These are phyloP conservation scores for Gopherus evgoodei DNA, from an alignment of 2,113 vertebrate genomes.

Conservation along the genomic window DNA sequence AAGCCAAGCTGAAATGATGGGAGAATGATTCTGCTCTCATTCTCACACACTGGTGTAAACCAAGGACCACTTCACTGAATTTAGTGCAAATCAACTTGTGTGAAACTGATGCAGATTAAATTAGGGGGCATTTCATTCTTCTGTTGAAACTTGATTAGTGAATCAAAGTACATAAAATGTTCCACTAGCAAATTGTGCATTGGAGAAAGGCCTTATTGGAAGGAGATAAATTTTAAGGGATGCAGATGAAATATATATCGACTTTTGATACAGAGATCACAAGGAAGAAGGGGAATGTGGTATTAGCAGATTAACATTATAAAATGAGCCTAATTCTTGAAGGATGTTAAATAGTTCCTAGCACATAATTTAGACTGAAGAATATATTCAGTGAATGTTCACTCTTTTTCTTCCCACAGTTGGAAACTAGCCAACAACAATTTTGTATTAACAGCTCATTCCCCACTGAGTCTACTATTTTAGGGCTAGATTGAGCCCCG, in stretches of 20 bases:
- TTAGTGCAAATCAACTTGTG: too few relatives aligned
- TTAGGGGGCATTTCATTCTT: neutral
- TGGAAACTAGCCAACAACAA: neutral
- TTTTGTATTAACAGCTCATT: neutral
- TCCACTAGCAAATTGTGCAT: neutral
- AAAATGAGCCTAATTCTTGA: neutral
- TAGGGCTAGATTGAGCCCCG: neutral
- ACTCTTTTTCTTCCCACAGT: neutral
- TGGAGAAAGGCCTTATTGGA: neutral
- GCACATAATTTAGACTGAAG: neutral
- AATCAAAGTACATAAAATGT: neutral
- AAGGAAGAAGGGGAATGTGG: neutral
- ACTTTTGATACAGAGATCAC: neutral
- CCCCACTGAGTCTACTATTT: neutral
- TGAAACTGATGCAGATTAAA: too few relatives aligned
- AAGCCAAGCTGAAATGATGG: too few relatives aligned
- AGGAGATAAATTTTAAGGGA: neutral
- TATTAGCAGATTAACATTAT: neutral
- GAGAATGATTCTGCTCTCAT: too few relatives aligned
- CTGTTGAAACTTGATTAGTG: neutral
- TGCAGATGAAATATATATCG: neutral
- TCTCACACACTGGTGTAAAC: too few relatives aligned
- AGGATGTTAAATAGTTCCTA: neutral
- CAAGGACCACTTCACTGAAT: too few relatives aligned
- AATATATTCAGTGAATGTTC: neutral